Conservation (phyloP, 2,888 invertebrate genomes). For the Drosophila hamatofila region DNA sequence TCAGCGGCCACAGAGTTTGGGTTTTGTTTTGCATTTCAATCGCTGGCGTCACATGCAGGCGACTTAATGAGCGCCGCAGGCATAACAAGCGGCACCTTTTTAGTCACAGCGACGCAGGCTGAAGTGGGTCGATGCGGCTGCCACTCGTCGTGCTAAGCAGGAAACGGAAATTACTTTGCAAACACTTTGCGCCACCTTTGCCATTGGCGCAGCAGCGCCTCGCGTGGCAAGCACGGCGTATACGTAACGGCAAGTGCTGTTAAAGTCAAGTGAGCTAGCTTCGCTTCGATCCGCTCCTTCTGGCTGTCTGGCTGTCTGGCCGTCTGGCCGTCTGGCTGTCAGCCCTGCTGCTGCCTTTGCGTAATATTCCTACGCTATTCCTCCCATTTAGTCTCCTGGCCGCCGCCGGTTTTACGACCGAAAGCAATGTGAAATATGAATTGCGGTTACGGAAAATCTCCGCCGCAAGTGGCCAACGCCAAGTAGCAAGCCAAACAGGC, state of each 20-base stretch:
- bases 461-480: slow-evolving; percentile 38
- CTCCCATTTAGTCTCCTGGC: slow-evolving; percentile 51
- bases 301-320: too few species aligned
- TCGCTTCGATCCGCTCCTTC: not conserved
- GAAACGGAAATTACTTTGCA: slow-evolving; percentile 81
- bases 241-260: slow-evolving; percentile 48
- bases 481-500: slow-evolving; percentile 23
- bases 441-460: slow-evolving; percentile 74
- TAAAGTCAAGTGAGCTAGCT: slow-evolving; percentile 68
- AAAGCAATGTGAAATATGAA: slow-evolving; percentile 77
- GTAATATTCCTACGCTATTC: slow-evolving; percentile 67
- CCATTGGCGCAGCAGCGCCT: slow-evolving; percentile 24
- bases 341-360: slow-evolving; percentile 44
- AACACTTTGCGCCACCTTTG: slow-evolving; percentile 72
- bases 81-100: slow-evolving; percentile 11
- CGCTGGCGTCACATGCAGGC: slow-evolving; percentile 23
- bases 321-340: not conserved
- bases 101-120: slow-evolving; percentile 15
- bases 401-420: slow-evolving; percentile 56
- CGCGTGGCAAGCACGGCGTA: slow-evolving; percentile 49
- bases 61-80: slow-evolving; percentile 55
- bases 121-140: slow-evolving; percentile 46
- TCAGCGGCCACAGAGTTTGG: slow-evolving; percentile 8
- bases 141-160: slow-evolving; percentile 76
- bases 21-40: slow-evolving; percentile 32